phyloP scores from a whole-genome alignment of 1,140 invertebrate species.

The Euglossa dilemma region DNA sequence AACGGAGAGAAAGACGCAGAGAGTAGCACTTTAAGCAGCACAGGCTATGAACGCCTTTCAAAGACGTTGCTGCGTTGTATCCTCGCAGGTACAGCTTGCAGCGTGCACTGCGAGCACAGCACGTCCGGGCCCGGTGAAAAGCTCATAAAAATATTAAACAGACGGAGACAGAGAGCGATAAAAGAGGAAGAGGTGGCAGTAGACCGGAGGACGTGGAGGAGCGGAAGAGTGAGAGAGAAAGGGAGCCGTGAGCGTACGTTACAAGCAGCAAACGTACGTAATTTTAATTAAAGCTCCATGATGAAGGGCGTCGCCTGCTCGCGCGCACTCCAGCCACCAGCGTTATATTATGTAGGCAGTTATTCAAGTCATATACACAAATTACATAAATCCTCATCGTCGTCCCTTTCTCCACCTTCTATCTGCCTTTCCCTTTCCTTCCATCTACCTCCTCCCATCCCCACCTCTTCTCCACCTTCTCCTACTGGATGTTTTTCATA shows the following conservation, averaged over 20 bases:
- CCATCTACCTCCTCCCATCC: conserved; percentile 2
- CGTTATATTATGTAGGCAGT: conserved; percentile 77
- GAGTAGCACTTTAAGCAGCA: conserved; percentile 59
- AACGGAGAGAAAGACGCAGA: conserved; percentile 17
- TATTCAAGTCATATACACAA: conserved; percentile 79
- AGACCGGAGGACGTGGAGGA: background rate
- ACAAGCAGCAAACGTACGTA: conserved; percentile 77
- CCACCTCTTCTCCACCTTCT: background rate
- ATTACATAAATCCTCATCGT: conserved; percentile 77
- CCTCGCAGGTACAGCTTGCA: conserved; percentile 22
- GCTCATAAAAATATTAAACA: conserved; percentile 80
- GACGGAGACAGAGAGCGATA: conserved; percentile 43
- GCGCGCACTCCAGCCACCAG: conserved; percentile 51
- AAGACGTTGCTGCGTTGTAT: conserved; percentile 61
- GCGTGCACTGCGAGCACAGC: conserved; percentile 22
- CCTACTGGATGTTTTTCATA: background rate
- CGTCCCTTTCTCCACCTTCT: conserved; percentile 44
- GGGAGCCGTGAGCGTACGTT: conserved; percentile 53
- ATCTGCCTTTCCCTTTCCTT: conserved; percentile 37
- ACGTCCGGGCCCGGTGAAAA: conserved; percentile 73
- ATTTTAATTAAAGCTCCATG: conserved; percentile 81
- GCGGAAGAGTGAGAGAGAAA: background rate
- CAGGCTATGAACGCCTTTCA: conserved; percentile 67
- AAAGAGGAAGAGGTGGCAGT: background rate
- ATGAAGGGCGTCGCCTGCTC: conserved; percentile 75